Evolutionary conservation across 35 echinoderm and acorn worm species (phyloP).

Genomic region (Stichopus chloronotus): DNA sequence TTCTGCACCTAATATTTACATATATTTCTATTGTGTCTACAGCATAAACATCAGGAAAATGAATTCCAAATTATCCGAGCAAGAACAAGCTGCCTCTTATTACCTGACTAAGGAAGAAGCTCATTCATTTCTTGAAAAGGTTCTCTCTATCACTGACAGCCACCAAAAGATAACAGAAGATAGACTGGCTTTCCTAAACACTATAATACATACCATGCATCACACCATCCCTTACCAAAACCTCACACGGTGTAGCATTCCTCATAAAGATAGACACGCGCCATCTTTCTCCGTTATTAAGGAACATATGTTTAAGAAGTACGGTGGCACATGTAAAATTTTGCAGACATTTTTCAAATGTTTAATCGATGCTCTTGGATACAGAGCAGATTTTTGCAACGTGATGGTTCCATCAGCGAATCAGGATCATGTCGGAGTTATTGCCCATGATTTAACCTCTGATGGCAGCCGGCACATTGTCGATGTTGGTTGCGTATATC

Average conservation of each 20-base stretch:
- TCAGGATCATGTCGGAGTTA: background rate
- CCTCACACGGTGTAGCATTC: background rate
- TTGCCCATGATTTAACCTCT: background rate
- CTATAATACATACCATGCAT: background rate
- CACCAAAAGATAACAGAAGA: background rate
- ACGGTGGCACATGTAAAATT: background rate
- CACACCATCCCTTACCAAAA: background rate
- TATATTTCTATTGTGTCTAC: too few relatives aligned
- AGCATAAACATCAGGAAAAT: background rate
- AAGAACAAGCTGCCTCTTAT: background rate
- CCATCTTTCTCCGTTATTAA: background rate
- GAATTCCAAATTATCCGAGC: background rate
- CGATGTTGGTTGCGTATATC: background rate
- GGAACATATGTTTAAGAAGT: background rate
- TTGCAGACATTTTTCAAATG: background rate
- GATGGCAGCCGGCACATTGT: background rate
- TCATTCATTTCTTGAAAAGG: slow-evolving; percentile 13
- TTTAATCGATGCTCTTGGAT: slow-evolving; percentile 15
- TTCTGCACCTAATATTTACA: too few relatives aligned
- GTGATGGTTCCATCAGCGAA: background rate
- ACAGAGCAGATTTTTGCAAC: background rate
- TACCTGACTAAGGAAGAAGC: background rate
- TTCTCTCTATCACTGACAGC: background rate
- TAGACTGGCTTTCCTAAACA: background rate
- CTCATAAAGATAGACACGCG: background rate